Evolutionary conservation across 2,797 vertebrate species (phyloP).

Genomic region (Chrysolophus pictus): DNA sequence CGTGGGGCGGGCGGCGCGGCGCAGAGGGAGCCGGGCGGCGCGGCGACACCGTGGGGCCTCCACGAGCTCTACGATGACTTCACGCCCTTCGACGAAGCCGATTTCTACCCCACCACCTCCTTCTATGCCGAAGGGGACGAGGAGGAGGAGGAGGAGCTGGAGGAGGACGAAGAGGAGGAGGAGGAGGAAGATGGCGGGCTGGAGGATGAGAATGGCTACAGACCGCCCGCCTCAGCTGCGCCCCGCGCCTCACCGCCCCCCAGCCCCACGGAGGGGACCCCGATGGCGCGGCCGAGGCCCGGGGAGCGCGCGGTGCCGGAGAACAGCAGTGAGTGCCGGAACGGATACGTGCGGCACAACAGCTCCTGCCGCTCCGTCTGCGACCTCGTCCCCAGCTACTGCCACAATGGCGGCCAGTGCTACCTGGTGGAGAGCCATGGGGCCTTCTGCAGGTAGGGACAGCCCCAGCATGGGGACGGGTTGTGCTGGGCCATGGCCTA

Average conservation of each 20-base stretch:
- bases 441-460: constrained; percentile 92
- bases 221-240: constrained; percentile 65
- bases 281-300: constrained; percentile 48
- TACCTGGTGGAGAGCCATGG: constrained; percentile 91
- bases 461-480: neutral
- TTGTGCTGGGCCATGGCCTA: neutral
- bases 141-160: constrained; percentile 80
- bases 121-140: constrained; percentile 85
- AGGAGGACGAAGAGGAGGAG: constrained; percentile 83
- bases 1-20: constrained; percentile 77
- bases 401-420: constrained; percentile 96
- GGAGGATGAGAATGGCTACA: constrained; percentile 80
- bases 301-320: constrained; percentile 26
- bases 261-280: constrained; percentile 40
- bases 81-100: constrained; percentile 88
- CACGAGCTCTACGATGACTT: constrained; percentile 90
- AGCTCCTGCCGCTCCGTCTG: constrained; percentile 92
- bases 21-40: constrained; percentile 56
- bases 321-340: constrained; percentile 85
- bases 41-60: constrained; percentile 87
- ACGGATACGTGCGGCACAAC: constrained; percentile 86
- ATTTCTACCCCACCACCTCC: constrained; percentile 86
- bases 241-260: constrained; percentile 71
- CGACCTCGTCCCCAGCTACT: constrained; percentile 90
- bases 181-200: constrained; percentile 80